Evolutionary conservation across 2,113 vertebrate species (phyloP).

Genomic region (Pollimyrus isidori): DNA sequence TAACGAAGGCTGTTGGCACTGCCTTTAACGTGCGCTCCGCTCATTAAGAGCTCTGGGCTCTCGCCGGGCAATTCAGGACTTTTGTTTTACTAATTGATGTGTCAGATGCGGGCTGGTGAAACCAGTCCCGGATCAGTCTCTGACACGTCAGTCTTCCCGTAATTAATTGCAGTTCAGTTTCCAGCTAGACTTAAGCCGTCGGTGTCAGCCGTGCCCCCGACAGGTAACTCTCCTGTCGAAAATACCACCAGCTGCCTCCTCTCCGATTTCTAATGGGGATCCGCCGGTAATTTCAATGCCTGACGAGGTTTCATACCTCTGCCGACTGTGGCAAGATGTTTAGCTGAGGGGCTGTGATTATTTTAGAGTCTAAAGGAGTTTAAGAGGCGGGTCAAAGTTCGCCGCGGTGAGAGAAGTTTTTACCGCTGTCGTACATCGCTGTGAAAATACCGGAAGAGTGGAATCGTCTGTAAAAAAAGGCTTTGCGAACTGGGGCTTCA

Average conservation of each 20-base stretch:
- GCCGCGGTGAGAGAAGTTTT: background rate
- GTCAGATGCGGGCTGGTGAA: background rate
- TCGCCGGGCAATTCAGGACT: background rate
- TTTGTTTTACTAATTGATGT: background rate
- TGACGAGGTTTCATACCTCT: background rate
- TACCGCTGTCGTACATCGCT: background rate
- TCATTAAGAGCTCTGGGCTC: background rate
- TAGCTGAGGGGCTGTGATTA: background rate
- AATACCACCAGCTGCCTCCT: background rate
- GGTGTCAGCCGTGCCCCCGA: background rate
- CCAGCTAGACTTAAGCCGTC: background rate
- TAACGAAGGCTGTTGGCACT: background rate
- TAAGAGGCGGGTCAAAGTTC: background rate
- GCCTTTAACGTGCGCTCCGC: background rate
- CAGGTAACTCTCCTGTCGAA: background rate
- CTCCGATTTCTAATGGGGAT: background rate
- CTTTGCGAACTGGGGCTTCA: background rate
- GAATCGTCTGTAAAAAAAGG: background rate
- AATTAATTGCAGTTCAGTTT: background rate
- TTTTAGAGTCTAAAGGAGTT: background rate
- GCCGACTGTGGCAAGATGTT: background rate
- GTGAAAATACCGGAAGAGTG: background rate
- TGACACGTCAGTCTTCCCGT: background rate
- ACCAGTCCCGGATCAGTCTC: background rate
- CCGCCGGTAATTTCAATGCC: background rate